Percentiles rank a stretch among this genome's conserved stretches.
These are phyloP conservation scores for Lepidurus apus DNA, from an alignment of 1,140 invertebrate genomes.

Conservation along the genomic window DNA sequence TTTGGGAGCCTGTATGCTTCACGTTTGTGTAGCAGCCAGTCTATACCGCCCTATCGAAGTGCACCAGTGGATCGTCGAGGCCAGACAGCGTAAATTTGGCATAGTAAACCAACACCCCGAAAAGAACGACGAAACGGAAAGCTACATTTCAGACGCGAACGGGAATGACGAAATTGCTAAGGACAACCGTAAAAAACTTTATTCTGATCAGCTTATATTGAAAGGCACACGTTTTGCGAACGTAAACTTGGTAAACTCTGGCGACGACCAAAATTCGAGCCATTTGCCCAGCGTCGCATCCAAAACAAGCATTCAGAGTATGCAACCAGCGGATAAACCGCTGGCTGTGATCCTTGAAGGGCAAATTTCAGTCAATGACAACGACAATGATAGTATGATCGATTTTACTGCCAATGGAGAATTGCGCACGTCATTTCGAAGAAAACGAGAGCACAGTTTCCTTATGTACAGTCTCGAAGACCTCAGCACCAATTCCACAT, in stretches of 20 bases:
- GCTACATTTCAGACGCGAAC: background rate
- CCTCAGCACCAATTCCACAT: slow-evolving; percentile 64
- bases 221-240: background rate
- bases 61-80: slow-evolving; percentile 38
- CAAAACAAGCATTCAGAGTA: background rate
- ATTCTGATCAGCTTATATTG: background rate
- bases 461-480: slow-evolving; percentile 65
- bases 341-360: background rate
- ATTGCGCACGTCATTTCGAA: background rate
- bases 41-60: slow-evolving; percentile 56
- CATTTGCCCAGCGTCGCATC: background rate
- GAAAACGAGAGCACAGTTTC: slow-evolving; percentile 9
- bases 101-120: background rate
- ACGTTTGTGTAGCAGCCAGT: slow-evolving; percentile 64
- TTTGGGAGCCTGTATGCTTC: slow-evolving; percentile 68
- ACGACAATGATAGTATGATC: background rate
- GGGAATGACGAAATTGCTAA: background rate
- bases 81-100: background rate
- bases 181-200: background rate
- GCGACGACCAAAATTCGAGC: background rate
- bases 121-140: background rate
- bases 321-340: background rate
- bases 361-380: background rate
- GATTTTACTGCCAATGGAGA: background rate
- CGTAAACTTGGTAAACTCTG: background rate